Evolutionary conservation across 2,888 invertebrate species (phyloP).

Genomic region (Drosophila anomelani): DNA sequence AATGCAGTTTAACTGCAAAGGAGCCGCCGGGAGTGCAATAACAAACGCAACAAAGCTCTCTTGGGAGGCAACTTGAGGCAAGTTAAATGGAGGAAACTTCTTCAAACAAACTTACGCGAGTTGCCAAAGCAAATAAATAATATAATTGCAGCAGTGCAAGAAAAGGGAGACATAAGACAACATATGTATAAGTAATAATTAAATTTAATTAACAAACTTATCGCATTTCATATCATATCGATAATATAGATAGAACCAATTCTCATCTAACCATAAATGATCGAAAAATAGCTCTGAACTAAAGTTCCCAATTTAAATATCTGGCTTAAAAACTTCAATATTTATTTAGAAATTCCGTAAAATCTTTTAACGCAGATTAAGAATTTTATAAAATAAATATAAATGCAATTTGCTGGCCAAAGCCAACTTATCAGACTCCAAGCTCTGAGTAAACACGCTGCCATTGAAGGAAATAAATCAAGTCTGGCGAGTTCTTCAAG

Average conservation of each 20-base stretch:
- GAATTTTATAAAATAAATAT: background rate
- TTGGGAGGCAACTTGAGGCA: background rate
- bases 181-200: no score
- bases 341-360: background rate
- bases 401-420: background rate
- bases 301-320: no score
- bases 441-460: conserved; percentile 1
- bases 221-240: no score
- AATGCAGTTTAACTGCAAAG: conserved; percentile 15
- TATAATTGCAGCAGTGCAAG: background rate
- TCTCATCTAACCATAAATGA: no score
- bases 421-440: background rate
- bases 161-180: no score
- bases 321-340: background rate
- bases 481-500: conserved; percentile 15
- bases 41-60: background rate
- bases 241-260: no score
- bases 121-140: conserved; percentile 5
- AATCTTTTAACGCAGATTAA: background rate
- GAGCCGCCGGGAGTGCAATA: background rate
- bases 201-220: no score
- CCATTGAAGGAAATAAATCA: conserved; percentile 4
- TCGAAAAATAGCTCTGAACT: no score
- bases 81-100: conserved; percentile 7
- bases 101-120: background rate